phyloP scores from a whole-genome alignment of 2,888 invertebrate genomes.

The Trichogramma dendrolimi region DNA sequence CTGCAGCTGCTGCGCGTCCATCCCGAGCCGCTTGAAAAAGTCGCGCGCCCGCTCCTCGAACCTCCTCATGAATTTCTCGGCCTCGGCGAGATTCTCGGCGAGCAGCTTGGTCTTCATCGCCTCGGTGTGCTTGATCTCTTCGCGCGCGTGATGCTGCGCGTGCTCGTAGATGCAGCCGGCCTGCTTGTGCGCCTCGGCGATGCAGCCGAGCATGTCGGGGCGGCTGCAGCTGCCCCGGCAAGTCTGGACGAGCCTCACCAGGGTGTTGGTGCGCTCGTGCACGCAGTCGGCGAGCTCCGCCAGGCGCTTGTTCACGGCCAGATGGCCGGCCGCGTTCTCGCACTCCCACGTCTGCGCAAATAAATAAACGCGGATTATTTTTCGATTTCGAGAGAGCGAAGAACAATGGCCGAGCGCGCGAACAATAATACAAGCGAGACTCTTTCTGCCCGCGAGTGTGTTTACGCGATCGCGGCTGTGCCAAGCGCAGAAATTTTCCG shows the following conservation, averaged over 20 bases:
- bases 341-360: constrained; percentile 7
- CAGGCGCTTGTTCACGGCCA: neutral
- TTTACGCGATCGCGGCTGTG: neutral
- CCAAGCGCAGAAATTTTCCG: neutral
- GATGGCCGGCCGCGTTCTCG: constrained; percentile 6
- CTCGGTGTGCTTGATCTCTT: neutral
- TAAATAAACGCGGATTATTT: neutral
- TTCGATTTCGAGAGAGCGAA: too few relatives aligned
- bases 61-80: neutral
- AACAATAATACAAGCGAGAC: too few relatives aligned
- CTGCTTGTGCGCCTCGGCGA: neutral
- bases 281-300: constrained; percentile 2
- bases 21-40: neutral
- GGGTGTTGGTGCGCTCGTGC: constrained; percentile 11
- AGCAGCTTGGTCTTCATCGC: neutral
- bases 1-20: neutral
- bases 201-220: neutral
- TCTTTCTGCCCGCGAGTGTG: neutral
- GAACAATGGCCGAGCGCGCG: too few relatives aligned
- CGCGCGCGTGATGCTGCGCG: neutral
- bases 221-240: constrained; percentile 8
- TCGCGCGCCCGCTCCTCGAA: neutral
- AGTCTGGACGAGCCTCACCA: constrained; percentile 10
- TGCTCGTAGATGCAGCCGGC: neutral
- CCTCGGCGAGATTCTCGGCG: neutral